These are phyloP conservation scores for Gambusia affinis DNA, from an alignment of 2,113 vertebrate species.

Conservation along the genomic window DNA sequence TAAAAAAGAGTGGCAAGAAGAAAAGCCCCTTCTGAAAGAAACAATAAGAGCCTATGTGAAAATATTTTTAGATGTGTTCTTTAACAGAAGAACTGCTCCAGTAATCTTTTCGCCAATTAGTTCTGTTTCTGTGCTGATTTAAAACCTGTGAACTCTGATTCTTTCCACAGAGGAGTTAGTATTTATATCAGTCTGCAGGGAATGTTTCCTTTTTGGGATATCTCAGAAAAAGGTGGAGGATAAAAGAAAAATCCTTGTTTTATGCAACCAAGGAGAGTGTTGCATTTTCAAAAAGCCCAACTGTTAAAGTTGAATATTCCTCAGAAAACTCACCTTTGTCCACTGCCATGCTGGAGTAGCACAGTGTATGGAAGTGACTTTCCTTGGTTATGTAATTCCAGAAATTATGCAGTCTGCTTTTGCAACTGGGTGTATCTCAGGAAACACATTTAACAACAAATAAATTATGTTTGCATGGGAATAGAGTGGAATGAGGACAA, in stretches of 20 bases:
- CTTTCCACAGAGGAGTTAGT: slow-evolving; percentile 47
- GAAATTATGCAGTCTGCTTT: slow-evolving; percentile 50
- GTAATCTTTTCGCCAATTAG: slow-evolving; percentile 19
- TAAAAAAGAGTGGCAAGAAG: too few species aligned
- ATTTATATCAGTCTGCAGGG: slow-evolving; percentile 43
- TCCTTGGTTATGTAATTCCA: slow-evolving; percentile 53
- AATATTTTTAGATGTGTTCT: slow-evolving; percentile 43
- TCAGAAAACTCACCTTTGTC: slow-evolving; percentile 47
- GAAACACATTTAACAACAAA: slow-evolving; percentile 45
- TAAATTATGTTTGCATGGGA: slow-evolving; percentile 48
- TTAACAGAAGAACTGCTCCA: slow-evolving; percentile 31
- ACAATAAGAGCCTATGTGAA: slow-evolving; percentile 4
- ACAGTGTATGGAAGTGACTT: slow-evolving; percentile 22
- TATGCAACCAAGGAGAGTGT: slow-evolving; percentile 40
- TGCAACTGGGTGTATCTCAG: slow-evolving; percentile 24
- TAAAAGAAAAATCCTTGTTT: slow-evolving; percentile 50
- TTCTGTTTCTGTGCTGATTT: slow-evolving; percentile 29
- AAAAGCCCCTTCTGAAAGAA: too few species aligned
- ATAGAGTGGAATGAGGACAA: slow-evolving; percentile 24
- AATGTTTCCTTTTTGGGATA: slow-evolving; percentile 59
- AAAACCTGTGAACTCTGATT: slow-evolving; percentile 43
- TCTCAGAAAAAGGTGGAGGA: slow-evolving; percentile 41
- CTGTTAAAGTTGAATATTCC: slow-evolving; percentile 51
- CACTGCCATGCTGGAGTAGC: slow-evolving; percentile 30
- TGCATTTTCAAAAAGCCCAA: slow-evolving; percentile 32